These are phyloP conservation scores for Dione juno DNA, from an alignment of 2,888 invertebrate species.

Conservation along the genomic window DNA sequence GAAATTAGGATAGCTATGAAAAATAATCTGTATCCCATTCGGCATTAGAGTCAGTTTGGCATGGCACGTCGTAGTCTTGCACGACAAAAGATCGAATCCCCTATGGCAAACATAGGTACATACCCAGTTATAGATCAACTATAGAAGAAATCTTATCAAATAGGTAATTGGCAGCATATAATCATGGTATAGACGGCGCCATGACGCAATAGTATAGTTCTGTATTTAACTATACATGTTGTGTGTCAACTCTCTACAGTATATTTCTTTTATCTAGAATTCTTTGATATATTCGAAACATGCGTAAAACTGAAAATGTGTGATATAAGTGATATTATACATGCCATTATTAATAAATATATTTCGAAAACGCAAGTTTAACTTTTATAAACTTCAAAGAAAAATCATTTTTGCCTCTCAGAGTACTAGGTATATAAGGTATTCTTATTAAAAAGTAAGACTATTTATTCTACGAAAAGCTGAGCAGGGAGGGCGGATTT, in stretches of 20 bases:
- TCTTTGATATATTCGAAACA: too few relatives aligned
- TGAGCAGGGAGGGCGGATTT: conserved; percentile 44
- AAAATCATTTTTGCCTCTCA: conserved; percentile 10
- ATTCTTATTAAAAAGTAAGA: background rate
- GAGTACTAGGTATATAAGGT: conserved; percentile 25
- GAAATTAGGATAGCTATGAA: conserved; percentile 44
- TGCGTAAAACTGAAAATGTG: too few relatives aligned
- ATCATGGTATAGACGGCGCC: too few relatives aligned
- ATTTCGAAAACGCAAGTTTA: background rate
- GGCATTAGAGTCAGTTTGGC: conserved; percentile 52
- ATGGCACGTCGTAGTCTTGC: conserved; percentile 56
- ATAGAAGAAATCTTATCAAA: conserved; percentile 25
- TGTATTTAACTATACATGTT: too few relatives aligned
- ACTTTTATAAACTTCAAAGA: background rate
- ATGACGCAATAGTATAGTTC: too few relatives aligned
- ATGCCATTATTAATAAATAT: background rate
- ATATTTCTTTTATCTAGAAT: too few relatives aligned
- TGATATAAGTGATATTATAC: too few relatives aligned
- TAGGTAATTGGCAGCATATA: background rate
- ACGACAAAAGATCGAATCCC: conserved; percentile 71
- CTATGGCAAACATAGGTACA: conserved; percentile 75
- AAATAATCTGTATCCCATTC: conserved; percentile 7
- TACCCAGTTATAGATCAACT: conserved; percentile 66
- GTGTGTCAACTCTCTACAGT: too few relatives aligned
- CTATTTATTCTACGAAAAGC: conserved; percentile 34